These are phyloP conservation scores for Orussus abietinus DNA, from an alignment of 1,140 invertebrate species.

Conservation along the genomic window DNA sequence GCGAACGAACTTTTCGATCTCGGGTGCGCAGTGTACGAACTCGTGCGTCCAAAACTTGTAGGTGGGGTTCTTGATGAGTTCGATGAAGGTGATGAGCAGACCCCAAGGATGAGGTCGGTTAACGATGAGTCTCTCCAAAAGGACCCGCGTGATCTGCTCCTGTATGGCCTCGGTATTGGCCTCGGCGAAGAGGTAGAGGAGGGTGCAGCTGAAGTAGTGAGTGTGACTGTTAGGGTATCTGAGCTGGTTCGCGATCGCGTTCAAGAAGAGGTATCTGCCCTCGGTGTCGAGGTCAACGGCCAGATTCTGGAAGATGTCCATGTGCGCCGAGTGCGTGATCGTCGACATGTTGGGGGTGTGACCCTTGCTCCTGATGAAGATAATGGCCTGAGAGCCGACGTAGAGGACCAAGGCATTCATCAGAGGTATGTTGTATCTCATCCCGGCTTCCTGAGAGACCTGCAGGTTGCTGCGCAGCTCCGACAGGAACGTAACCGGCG, in stretches of 20 bases:
- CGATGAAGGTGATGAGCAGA: constrained; percentile 96
- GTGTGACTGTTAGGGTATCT: constrained; percentile 99
- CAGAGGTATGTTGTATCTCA: constrained; percentile 90
- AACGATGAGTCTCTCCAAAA: constrained; percentile 94
- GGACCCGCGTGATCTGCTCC: constrained; percentile 85
- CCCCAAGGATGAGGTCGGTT: constrained; percentile 99
- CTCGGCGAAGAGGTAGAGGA: constrained; percentile 97
- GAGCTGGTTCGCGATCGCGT: constrained; percentile 97
- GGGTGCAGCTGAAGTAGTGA: constrained; percentile 97
- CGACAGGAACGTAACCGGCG: constrained; percentile 92
- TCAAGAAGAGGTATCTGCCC: constrained; percentile 94
- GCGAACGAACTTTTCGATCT: constrained; percentile 95
- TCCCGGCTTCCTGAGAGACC: constrained; percentile 79
- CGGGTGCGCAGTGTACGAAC: constrained; percentile 97
- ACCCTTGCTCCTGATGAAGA: constrained; percentile 79
- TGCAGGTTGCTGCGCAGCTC: constrained; percentile 89
- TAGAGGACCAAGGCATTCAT: constrained; percentile 98
- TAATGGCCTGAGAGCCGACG: constrained; percentile 94
- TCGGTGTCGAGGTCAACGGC: constrained; percentile 97
- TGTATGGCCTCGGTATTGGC: constrained; percentile 96
- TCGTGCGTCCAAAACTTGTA: constrained; percentile 99
- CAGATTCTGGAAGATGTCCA: constrained; percentile 99
- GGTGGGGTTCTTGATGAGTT: constrained; percentile 97
- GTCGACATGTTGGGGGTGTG: constrained; percentile 92
- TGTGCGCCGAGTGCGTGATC: constrained; percentile 94